These are phyloP conservation scores for Aix galericulata DNA, from an alignment of 2,113 vertebrate species.

Conservation along the genomic window DNA sequence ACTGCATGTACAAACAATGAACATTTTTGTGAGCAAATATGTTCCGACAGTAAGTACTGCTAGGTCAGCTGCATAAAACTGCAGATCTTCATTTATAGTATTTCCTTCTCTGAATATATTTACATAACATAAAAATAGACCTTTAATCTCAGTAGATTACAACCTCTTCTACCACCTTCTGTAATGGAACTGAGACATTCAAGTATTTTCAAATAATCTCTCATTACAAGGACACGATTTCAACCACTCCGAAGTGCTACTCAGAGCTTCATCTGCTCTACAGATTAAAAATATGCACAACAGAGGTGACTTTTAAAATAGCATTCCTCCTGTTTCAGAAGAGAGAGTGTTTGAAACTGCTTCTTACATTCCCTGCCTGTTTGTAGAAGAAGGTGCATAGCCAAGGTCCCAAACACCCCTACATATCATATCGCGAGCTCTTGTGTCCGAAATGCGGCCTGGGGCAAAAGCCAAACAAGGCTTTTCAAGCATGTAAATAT, in stretches of 20 bases:
- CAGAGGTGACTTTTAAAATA: neutral
- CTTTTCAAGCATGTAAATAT: neutral
- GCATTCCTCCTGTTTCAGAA: neutral
- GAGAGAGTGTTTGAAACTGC: neutral
- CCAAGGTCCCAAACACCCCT: neutral
- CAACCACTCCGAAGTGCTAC: neutral
- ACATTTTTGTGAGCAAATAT: neutral
- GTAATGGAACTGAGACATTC: neutral
- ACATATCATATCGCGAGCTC: neutral
- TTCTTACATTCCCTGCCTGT: neutral
- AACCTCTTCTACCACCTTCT: neutral
- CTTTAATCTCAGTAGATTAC: neutral
- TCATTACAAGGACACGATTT: neutral
- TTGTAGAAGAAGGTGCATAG: neutral
- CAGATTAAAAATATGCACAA: neutral
- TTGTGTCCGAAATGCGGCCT: neutral
- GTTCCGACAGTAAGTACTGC: neutral
- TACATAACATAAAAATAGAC: slow-evolving; percentile 27
- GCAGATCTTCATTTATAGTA: neutral
- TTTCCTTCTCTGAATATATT: slow-evolving; percentile 18
- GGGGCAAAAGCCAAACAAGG: neutral
- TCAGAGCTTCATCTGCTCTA: neutral
- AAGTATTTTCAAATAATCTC: neutral
- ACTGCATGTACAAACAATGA: neutral
- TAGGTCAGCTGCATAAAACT: neutral